phyloP scores from a whole-genome alignment of 2,888 invertebrate species.

The Pseudococcus viburni region DNA sequence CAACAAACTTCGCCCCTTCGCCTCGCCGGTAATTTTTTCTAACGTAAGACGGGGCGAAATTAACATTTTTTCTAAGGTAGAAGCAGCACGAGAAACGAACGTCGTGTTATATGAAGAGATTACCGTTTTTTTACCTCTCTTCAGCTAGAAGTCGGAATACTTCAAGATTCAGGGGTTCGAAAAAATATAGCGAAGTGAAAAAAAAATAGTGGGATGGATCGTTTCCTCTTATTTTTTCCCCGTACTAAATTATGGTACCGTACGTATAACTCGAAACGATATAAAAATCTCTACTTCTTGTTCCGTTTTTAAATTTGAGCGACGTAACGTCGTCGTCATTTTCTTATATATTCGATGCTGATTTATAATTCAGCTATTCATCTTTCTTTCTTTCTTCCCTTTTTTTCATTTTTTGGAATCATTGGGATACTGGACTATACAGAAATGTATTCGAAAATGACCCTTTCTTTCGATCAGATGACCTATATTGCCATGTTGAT shows the following conservation, averaged over 20 bases:
- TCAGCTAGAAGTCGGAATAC: neutral
- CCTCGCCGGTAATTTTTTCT: neutral
- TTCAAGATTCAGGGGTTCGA: neutral
- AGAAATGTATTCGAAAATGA: neutral
- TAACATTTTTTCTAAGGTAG: conserved; percentile 23
- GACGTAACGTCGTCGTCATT: neutral
- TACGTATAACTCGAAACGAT: neutral
- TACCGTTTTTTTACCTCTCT: neutral
- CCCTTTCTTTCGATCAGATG: neutral
- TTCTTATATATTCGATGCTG: neutral
- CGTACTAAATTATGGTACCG: neutral
- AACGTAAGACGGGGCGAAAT: neutral
- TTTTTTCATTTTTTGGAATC: neutral
- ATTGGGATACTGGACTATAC: neutral
- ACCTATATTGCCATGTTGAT: neutral
- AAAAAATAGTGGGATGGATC: neutral
- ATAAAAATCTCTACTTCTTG: neutral
- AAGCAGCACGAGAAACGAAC: neutral
- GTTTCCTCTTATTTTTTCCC: neutral
- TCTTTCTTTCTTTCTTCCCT: neutral
- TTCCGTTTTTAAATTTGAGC: conserved; percentile 14
- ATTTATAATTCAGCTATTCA: conserved; percentile 9
- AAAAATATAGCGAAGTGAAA: neutral
- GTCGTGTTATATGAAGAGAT: neutral
- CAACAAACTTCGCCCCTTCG: neutral